Conservation (phyloP, 2,113 vertebrate species). For the Eurystomus gularis region DNA sequence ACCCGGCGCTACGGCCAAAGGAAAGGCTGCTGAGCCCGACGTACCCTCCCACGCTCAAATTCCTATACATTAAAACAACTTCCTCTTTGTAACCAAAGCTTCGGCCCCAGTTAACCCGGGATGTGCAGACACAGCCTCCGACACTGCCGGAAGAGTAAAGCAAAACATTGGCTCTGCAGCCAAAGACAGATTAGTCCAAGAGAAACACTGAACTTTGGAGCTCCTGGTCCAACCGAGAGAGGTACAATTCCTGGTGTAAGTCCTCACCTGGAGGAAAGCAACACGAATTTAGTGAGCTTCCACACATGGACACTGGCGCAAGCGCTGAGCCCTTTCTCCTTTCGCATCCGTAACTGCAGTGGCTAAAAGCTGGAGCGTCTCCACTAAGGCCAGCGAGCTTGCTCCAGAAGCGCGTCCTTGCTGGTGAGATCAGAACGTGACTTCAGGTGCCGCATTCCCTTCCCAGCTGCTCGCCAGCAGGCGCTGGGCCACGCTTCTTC, state of each 20-base stretch:
- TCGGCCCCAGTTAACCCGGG: not conserved
- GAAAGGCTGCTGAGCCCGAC: not conserved
- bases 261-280: not conserved
- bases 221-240: accelerated
- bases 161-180: not conserved
- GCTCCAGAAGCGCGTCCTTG: not conserved
- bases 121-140: not conserved
- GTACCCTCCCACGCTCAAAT: conserved; percentile 21
- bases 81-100: not conserved
- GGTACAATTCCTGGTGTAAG: not conserved
- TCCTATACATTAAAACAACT: not conserved
- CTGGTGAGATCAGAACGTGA: not conserved
- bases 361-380: not conserved
- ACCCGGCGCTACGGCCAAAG: not conserved
- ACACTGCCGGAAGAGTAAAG: not conserved
- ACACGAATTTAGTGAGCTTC: not conserved
- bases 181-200: not conserved
- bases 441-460: not conserved
- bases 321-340: not conserved
- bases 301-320: accelerated
- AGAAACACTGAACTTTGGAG: not conserved
- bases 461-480: not conserved
- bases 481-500: not conserved
- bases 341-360: not conserved
- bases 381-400: not conserved